Evolutionary conservation across 2,888 invertebrate species (phyloP).

Genomic region (Melinopterus prodromus): DNA sequence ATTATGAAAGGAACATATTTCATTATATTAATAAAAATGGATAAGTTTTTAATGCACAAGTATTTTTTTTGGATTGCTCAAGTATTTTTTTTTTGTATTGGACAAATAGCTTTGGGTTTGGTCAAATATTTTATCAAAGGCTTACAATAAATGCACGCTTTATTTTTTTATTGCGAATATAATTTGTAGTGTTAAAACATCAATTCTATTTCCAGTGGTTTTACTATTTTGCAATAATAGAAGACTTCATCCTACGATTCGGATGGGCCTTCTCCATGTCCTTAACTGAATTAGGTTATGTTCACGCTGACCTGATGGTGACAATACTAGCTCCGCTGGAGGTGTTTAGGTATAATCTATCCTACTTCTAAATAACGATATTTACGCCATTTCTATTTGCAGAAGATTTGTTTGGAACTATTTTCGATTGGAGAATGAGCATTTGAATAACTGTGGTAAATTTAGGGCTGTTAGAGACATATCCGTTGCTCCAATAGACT

Average conservation of each 20-base stretch:
- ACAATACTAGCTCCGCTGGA: conserved; percentile 86
- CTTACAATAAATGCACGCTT: no score
- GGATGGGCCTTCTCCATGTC: conserved; percentile 91
- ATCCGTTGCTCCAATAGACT: conserved; percentile 92
- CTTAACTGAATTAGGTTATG: conserved; percentile 78
- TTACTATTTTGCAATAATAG: conserved; percentile 96
- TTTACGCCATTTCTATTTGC: conserved; percentile 39
- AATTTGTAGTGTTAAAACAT: neutral
- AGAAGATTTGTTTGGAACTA: conserved; percentile 99
- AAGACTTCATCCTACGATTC: conserved; percentile 93
- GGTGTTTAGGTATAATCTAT: conserved; percentile 77
- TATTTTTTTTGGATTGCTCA: no score
- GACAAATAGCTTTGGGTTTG: no score
- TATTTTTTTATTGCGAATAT: neutral
- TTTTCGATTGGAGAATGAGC: conserved; percentile 99
- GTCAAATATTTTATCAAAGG: no score
- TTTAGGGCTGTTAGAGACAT: conserved; percentile 99
- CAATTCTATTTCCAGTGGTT: conserved; percentile 71
- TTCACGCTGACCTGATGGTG: conserved; percentile 83
- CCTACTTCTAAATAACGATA: neutral
- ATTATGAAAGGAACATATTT: no score
- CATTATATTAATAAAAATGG: no score
- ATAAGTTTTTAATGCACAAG: no score
- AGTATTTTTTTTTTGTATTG: no score
- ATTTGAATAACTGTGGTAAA: conserved; percentile 98